Evolutionary conservation across 2,888 invertebrate genomes (phyloP), one percentile per base, ranked within the genome.

Genomic region (Ormyrus labotus): DNA sequence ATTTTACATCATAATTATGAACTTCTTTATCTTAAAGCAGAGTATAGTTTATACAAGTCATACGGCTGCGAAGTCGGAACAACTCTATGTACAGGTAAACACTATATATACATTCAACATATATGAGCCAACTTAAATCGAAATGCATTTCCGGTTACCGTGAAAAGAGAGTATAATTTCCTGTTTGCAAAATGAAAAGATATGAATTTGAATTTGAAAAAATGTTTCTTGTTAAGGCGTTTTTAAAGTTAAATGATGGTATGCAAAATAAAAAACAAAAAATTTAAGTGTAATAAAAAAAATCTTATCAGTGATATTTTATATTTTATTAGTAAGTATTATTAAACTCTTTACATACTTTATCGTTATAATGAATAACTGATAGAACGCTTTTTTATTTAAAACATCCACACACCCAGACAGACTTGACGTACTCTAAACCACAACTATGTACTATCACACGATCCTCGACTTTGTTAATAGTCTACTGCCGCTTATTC

Each of bases 301-400:
- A 57, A 68, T 61, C 34, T 34, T 34, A 34, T 65, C 53, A 64
- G 74, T 70, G 70, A 48, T 75, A 75, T 81, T 81, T 78, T 73
- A 78, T 67, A 70, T 81, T 81, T 78, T 78, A 81, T 81, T 81
- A 78, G 78, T 81, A 79, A 76, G 75, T 81, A 79, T 78, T 88
- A 88, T 88, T 88, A 88, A 88, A 88, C 87, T 88, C 88, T 87
- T 88, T 88, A 88, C 88, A 88, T 88, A 87, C 85, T 88, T 86
- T 86, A 79, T 87, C 85, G 83, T 88, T 88, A 87, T 87, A 87
- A 87, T 88, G 85, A 87, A 87, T 88, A 88, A 88, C 87, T 85
- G 85, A 86, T 88, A 87, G 85, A 88, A 86, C 77, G 78, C 74
- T 77, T 76, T 85, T 85, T 85, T 87, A 85, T 84, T 86, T 86